phyloP scores from a whole-genome alignment of 2,888 invertebrate species.

The Caenorhabditis becei region DNA sequence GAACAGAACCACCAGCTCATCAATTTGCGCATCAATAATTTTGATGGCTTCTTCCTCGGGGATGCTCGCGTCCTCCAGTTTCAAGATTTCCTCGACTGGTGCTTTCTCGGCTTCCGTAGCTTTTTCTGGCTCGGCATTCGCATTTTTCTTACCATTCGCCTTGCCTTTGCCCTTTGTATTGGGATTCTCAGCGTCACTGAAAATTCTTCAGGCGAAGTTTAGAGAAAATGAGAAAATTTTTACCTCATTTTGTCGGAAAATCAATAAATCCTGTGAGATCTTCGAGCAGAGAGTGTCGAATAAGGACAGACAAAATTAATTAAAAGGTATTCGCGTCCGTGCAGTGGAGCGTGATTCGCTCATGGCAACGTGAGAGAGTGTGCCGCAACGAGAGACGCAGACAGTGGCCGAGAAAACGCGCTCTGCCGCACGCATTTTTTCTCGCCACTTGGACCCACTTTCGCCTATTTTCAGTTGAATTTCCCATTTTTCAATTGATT shows the following conservation, averaged over 20 bases:
- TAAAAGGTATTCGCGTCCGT: not conserved
- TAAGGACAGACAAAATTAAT: slow-evolving; percentile 2
- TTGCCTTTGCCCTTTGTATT: not conserved
- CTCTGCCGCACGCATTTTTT: slow-evolving; percentile 16
- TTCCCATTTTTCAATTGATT: not conserved
- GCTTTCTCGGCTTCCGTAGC: not conserved
- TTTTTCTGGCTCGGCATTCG: not conserved
- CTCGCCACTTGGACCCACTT: slow-evolving; percentile 30
- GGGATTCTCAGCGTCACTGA: not conserved
- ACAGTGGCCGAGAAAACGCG: slow-evolving; percentile 25
- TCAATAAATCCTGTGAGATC: not conserved
- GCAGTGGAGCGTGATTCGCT: slow-evolving; percentile 27
- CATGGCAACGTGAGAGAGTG: slow-evolving; percentile 30
- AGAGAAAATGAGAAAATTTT: not conserved
- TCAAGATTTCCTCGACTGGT: not conserved
- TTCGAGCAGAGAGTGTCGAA: slow-evolving; percentile 1
- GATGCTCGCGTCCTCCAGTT: no score
- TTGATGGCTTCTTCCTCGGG: not conserved
- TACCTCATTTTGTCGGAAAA: slow-evolving; percentile 29
- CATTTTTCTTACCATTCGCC: not conserved
- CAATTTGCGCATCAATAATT: slow-evolving; percentile 19
- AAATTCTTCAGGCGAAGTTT: not conserved
- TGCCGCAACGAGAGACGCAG: slow-evolving; percentile 24
- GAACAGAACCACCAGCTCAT: slow-evolving; percentile 12
- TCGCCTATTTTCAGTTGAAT: slow-evolving; percentile 4